Evolutionary conservation across 2,888 invertebrate genomes (phyloP), one percentile per base, ranked within the genome.

Genomic region (Julus scanicus): DNA sequence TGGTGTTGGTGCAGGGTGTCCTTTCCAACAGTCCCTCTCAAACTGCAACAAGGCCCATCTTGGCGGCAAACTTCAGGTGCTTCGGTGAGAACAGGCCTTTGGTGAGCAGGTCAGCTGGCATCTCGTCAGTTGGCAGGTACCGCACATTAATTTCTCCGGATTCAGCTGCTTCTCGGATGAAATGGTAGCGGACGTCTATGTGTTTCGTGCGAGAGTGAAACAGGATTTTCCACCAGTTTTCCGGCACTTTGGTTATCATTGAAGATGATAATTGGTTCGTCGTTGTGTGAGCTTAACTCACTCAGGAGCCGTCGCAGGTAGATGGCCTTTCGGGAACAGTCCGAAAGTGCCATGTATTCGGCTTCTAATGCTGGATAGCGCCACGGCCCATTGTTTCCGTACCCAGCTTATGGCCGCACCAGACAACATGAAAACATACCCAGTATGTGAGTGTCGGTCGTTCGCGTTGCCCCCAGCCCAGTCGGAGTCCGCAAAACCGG

Each of bases 191-290:
- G 0, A 91, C 87, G 37, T 88, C 90, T 17, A 91, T 91, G 86
- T 91, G 91, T 83, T 91, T 91, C 0, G 90, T 90, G 44, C 89
- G 84, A 4, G 88, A 63, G 83, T 90, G 90, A n/a, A n/a, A n/a
- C n/a, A n/a, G n/a, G n/a, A n/a, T n/a, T n/a, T n/a, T n/a, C n/a
- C 39, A 89, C 88, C 49, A 90, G 90, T 53, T 53, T 15, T 6
- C 53, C 53, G 15, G 11, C 53, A 53, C 89, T 89, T 53, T 89
- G 89, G 84, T 90, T 90, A 87, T 90, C 91, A 0, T 89, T 89
- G 48, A 48, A 8, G 44, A 86, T 86, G 29, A 39, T 13, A 9
- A 86, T 17, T 48, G 86, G 86, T 15, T 48, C 29, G 48, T 15
- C 48, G 48, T 44, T 86, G 13, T 40, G 39, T 4, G 20, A 40